Evolutionary conservation across 2,888 invertebrate species (phyloP).

Genomic region (Pharmacophagus antenor): DNA sequence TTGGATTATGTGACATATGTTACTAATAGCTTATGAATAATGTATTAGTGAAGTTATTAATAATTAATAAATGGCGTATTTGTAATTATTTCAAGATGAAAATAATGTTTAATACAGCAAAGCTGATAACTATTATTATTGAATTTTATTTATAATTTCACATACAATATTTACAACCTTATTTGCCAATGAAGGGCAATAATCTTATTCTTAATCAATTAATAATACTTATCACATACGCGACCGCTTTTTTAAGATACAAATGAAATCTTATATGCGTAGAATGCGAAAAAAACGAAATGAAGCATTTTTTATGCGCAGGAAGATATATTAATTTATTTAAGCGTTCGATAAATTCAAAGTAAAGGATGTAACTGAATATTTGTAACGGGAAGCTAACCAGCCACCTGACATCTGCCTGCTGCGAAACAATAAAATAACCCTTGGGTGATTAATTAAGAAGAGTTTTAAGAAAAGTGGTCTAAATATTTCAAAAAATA

Average conservation of each 20-base stretch:
- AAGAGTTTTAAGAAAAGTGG: neutral
- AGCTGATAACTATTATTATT: too few relatives aligned
- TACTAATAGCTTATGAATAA: too few relatives aligned
- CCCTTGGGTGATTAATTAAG: neutral
- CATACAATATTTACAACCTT: too few relatives aligned
- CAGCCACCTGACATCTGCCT: constrained; percentile 18
- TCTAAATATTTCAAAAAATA: neutral
- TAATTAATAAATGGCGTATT: too few relatives aligned
- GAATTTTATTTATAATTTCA: too few relatives aligned
- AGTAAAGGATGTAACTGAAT: constrained; percentile 20
- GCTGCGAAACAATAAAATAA: neutral
- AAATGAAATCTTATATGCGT: neutral
- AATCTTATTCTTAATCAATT: too few relatives aligned
- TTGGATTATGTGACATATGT: neutral
- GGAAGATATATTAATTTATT: constrained; percentile 15
- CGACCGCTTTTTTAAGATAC: neutral
- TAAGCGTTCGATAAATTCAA: constrained; percentile 13
- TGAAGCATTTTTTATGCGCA: constrained; percentile 9
- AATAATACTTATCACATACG: neutral
- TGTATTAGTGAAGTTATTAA: too few relatives aligned
- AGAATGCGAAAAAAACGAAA: constrained; percentile 4
- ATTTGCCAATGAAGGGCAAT: too few relatives aligned
- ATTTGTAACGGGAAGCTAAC: constrained; percentile 24
- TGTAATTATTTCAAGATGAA: too few relatives aligned
- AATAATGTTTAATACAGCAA: too few relatives aligned